Base-by-base conservation (phyloP, 1,140 invertebrate species). In the Drosophila persimilis region DNA sequence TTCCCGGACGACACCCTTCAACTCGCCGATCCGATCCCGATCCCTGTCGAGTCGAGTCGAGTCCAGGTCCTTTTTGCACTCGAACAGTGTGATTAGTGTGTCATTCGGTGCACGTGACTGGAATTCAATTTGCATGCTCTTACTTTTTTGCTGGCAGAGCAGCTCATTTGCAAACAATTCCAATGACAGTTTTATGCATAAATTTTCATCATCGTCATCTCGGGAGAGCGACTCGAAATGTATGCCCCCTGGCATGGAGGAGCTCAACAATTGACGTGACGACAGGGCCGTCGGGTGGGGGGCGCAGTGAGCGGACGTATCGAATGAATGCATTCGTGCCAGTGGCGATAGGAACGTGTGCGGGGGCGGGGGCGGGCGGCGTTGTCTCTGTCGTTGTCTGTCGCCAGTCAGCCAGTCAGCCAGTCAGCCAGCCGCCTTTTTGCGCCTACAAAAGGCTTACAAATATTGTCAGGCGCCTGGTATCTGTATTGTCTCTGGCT, bases 101-200 rank as follows among this genome's bases (percentile, higher is more conserved):
- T 84, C 79, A 75, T 72, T 71, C 59, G 48, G 53, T 58, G 75
- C 80, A 83, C 79, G 79, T 83, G 79, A 71, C 75, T 81, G 45
- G 70, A 70, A 83, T 81, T 69, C 56, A 78, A 81, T 83, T 79
- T 84, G 48, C 35, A 50, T 54, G 51, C 60, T 51, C 48, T 62
- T 35, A 45, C 29, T 70, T 77, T 69, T 63, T 17, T 39, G 24
- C n/a, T 31, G 29, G 41, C 41, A 3, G 35, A 59, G 58, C 77
- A 80, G 59, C 56, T 73, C 74, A 83, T 74, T 81, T 63, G 59
- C 73, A 73, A 83, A 69, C 79, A 63, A 73, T 57, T 64, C 67
- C 47, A 73, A 77, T 73, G 73, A 69, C 79, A 61, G 54, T 81
- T 77, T 70, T 74, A 75, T 65, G 73, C 73, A 75, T 76, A 56